Base-by-base conservation (phyloP, 2,888 invertebrate species). In the Smittia sp. region DNA sequence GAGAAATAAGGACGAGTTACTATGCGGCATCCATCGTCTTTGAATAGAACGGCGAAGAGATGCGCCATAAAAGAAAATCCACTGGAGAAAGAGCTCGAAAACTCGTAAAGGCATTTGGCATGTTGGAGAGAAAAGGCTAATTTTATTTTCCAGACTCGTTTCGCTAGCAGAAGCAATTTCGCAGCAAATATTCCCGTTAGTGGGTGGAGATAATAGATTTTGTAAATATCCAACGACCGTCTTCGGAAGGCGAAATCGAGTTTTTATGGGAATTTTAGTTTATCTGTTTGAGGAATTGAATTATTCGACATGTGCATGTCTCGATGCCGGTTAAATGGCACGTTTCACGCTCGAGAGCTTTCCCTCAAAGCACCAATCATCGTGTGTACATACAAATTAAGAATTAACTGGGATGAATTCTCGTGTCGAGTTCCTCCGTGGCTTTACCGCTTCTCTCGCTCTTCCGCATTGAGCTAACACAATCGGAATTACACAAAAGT, bases 331-430 rank as follows among this genome's bases (percentile, higher is more conserved):
- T 15, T 11, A 15, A 46, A 46, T 15, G 46, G 15, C 46, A 46
- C 46, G 46, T 46, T 46, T 46, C 46, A 46, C n/a, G 46, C 11
- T 11, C 46, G 15, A 46, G 32, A 32, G 9, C 32, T 32, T n/a
- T 32, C 32, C 9, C 32, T 32, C 32, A 32, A 32, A 32, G 32
- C 32, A 9, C 32, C 32, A 32, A 32, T 32, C 32, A 32, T 32
- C 32, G 32, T 32, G 32, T 32, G 32, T 32, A 32, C 32, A 32
- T 32, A 6, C 24, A 70, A 70, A 46, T 70, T 32, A 32, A 46
- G 69, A 70, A 70, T 70, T 70, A 70, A 70, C 46, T 70, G 52
- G 54, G 69, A 70, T 68, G 68, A 32, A 32, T 32, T 32, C 32
- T 32, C 32, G 32, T 32, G 32, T 32, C 32, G 32, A 32, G 32